Conservation (phyloP, 2,888 invertebrate species). For the Heliconius charithonia region DNA sequence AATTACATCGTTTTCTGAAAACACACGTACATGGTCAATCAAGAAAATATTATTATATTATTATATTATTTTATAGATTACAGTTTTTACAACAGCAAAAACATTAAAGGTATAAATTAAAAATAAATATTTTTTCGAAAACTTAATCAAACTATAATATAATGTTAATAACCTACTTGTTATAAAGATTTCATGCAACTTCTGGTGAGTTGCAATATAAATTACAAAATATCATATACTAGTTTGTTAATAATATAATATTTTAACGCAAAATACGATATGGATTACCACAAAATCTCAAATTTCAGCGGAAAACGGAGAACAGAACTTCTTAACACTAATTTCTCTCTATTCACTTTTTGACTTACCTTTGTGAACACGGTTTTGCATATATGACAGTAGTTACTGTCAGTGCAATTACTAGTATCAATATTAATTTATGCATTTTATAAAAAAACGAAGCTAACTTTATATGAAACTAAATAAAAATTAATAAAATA, state of each 20-base stretch:
- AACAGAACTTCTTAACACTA: background rate
- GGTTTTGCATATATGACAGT: slow-evolving; percentile 34
- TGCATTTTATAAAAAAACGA: slow-evolving; percentile 26
- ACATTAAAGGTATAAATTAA: background rate
- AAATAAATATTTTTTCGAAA: no score
- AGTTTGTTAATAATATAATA: no score
- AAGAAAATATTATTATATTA: no score
- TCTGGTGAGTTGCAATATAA: no score
- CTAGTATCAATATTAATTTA: slow-evolving; percentile 26
- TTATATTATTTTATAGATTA: no score
- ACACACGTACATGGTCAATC: background rate
- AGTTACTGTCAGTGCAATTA: slow-evolving; percentile 26
- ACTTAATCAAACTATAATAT: no score
- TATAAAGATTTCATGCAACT: no score
- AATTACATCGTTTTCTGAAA: slow-evolving; percentile 35
- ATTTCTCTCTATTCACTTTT: background rate
- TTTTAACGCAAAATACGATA: no score
- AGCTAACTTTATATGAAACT: background rate
- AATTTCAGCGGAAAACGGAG: background rate
- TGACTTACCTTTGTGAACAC: slow-evolving; percentile 28
- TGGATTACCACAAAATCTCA: background rate
- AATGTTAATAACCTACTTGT: no score
- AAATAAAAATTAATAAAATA: background rate
- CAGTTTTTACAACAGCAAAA: background rate
- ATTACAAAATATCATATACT: no score